phyloP scores from a whole-genome alignment of 2,888 invertebrate genomes.

The Carterocephalus palaemon region DNA sequence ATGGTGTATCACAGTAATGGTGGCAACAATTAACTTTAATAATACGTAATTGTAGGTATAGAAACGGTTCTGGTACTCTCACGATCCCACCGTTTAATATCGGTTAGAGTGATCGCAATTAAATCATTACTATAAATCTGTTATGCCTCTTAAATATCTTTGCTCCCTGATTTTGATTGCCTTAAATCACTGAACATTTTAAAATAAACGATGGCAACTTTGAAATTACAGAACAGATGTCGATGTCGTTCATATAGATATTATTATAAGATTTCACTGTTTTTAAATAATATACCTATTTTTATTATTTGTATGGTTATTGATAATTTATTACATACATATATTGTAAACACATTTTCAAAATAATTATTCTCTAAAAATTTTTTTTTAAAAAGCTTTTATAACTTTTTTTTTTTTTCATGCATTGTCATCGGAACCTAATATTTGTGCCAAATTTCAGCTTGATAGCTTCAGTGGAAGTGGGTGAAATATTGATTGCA shows the following conservation, averaged over 20 bases:
- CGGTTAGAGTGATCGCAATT: conserved; percentile 20
- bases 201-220: neutral
- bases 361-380: too few species aligned
- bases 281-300: too few species aligned
- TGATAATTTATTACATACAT: neutral
- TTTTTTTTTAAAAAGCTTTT: too few species aligned
- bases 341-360: too few species aligned
- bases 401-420: too few species aligned
- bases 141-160: conserved; percentile 8
- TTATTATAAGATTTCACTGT: too few species aligned
- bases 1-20: conserved; percentile 57
- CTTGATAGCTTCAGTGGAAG: too few species aligned
- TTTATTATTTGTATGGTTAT: neutral
- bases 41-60: conserved; percentile 50
- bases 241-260: too few species aligned
- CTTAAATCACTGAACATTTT: conserved; percentile 1
- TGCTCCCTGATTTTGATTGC: neutral
- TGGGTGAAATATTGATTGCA: too few species aligned
- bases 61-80: conserved; percentile 19
- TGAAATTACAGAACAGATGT: too few species aligned
- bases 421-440: too few species aligned
- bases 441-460: too few species aligned
- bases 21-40: conserved; percentile 60
- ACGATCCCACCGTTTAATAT: conserved; percentile 21
- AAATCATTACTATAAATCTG: conserved; percentile 22